These are phyloP conservation scores for Zenarchopterus dispar DNA, from an alignment of 2,797 vertebrate species.

Conservation along the genomic window DNA sequence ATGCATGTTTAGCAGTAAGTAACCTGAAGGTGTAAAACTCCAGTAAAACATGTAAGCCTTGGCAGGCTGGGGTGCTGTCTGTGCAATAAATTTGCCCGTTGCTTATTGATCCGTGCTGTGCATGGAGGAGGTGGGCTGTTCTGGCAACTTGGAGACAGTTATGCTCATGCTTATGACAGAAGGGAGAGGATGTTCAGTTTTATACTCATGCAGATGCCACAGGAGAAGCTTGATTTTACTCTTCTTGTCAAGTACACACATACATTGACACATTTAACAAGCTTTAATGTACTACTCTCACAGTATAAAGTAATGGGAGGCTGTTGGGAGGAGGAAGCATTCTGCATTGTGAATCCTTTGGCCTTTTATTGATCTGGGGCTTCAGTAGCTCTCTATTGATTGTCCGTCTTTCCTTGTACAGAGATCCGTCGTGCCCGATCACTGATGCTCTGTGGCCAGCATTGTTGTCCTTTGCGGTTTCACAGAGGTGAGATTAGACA, in stretches of 20 bases:
- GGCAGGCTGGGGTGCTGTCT: conserved; percentile 29
- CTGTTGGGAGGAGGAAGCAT: conserved; percentile 38
- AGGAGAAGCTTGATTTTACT: conserved; percentile 11
- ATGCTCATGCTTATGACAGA: conserved; percentile 12
- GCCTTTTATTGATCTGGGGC: conserved; percentile 58
- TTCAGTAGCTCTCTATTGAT: conserved; percentile 68
- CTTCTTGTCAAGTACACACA: conserved; percentile 12
- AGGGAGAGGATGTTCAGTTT: not conserved
- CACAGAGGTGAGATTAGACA: conserved; percentile 17
- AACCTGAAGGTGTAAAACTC: conserved; percentile 41
- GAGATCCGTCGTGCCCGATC: conserved; percentile 64
- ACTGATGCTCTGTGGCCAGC: conserved; percentile 15
- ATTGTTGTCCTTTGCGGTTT: too few species aligned
- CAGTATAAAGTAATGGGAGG: conserved; percentile 27
- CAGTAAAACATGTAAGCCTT: conserved; percentile 39
- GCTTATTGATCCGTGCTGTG: conserved; percentile 52
- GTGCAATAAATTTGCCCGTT: conserved; percentile 53
- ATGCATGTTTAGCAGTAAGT: conserved; percentile 28
- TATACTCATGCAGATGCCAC: conserved; percentile 21
- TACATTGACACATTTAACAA: conserved; percentile 26
- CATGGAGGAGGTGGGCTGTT: conserved; percentile 30
- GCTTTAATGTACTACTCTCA: conserved; percentile 44
- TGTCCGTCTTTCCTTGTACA: conserved; percentile 49
- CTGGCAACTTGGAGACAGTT: conserved; percentile 26
- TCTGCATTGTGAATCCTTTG: conserved; percentile 63